Evolutionary conservation across 2,888 invertebrate species (phyloP).

Genomic region (Hypselothyrea guttata): DNA sequence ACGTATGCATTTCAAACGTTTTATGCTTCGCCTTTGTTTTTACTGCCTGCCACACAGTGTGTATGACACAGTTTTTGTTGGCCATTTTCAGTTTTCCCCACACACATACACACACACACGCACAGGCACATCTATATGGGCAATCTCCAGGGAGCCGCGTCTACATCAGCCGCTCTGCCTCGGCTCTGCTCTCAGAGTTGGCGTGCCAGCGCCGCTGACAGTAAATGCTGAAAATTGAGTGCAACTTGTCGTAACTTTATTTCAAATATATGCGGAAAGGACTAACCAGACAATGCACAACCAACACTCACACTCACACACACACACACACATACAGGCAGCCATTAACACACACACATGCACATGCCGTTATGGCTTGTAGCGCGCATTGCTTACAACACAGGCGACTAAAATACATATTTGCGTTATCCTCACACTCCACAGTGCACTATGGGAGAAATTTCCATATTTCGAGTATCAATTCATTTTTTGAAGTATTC

Average conservation of each 20-base stretch:
- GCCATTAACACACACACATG: neutral
- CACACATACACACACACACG: neutral
- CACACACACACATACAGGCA: constrained; percentile 24
- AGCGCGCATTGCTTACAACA: constrained; percentile 47
- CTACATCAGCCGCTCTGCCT: neutral
- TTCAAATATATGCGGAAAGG: constrained; percentile 74
- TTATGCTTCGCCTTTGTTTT: constrained; percentile 66
- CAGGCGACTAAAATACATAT: constrained; percentile 2
- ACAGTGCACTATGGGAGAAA: no score
- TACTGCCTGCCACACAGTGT: constrained; percentile 37
- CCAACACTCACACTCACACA: constrained; percentile 31
- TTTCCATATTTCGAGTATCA: no score
- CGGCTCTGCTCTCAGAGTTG: constrained; percentile 36
- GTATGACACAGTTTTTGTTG: constrained; percentile 60
- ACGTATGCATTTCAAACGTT: constrained; percentile 73
- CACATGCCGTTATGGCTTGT: constrained; percentile 20
- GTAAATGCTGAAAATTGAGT: constrained; percentile 78
- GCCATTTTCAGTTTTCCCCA: constrained; percentile 25
- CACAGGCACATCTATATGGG: neutral
- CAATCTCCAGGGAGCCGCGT: constrained; percentile 1
- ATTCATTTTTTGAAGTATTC: no score
- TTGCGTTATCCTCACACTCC: neutral
- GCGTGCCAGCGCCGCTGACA: constrained; percentile 66
- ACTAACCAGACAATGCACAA: constrained; percentile 72
- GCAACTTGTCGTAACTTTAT: constrained; percentile 78